A percentile compares a stretch with the other conserved stretches of the same genome.
Evolutionary conservation across 2,797 vertebrate genomes (phyloP).

Genomic region (Saguinus oedipus): DNA sequence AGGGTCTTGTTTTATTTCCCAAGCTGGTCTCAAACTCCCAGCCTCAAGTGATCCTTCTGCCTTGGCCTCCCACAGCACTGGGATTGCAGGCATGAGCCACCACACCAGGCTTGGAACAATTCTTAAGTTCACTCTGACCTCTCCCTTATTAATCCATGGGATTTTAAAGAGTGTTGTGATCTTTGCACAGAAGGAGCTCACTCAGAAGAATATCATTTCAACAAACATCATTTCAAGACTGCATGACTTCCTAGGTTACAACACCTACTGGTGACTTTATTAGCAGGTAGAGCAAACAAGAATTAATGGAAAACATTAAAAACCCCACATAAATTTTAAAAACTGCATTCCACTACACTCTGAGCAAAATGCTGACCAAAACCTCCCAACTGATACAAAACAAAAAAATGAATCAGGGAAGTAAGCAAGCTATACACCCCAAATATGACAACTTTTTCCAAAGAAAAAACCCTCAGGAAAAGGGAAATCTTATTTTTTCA

Average conservation of each 20-base stretch:
- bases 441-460: neutral
- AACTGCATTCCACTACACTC: neutral
- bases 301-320: conserved; percentile 19
- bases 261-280: neutral
- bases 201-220: neutral
- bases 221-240: neutral
- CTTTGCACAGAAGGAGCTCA: neutral
- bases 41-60: neutral
- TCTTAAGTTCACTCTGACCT: neutral
- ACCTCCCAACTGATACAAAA: neutral
- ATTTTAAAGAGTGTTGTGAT: neutral
- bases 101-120: neutral
- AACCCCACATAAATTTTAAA: neutral
- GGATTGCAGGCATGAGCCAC: neutral
- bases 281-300: neutral
- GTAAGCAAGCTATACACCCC: neutral
- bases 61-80: neutral
- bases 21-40: neutral
- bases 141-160: neutral
- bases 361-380: neutral
- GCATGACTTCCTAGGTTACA: neutral
- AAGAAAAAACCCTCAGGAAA: neutral
- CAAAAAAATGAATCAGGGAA: neutral
- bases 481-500: neutral
- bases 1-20: neutral